Conservation (phyloP, 2,888 invertebrate species). For the Sesamia inferens region DNA sequence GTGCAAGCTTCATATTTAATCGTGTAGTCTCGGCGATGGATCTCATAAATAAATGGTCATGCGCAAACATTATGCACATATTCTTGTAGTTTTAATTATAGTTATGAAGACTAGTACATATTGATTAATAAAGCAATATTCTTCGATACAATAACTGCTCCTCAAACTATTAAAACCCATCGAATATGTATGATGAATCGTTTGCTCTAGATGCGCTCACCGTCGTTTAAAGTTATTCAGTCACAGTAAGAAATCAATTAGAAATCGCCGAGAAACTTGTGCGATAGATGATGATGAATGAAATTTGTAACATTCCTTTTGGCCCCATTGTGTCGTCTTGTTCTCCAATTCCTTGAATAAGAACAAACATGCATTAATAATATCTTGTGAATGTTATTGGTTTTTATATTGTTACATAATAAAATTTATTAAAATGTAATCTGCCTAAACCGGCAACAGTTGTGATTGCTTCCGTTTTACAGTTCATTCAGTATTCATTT, state of each 20-base stretch:
- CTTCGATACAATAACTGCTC: slow-evolving; percentile 16
- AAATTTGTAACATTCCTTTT: slow-evolving; percentile 61
- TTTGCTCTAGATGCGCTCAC: slow-evolving; percentile 44
- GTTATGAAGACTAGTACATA: background rate
- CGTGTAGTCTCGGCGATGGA: slow-evolving; percentile 4
- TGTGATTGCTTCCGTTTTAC: slow-evolving; percentile 55
- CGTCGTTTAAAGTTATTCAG: slow-evolving; percentile 62
- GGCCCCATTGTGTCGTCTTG: slow-evolving; percentile 55
- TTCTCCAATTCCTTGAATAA: slow-evolving; percentile 53
- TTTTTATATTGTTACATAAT: slow-evolving; percentile 35
- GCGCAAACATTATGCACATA: background rate
- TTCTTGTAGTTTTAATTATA: background rate
- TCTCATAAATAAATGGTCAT: slow-evolving; percentile 16
- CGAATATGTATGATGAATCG: slow-evolving; percentile 33
- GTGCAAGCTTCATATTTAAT: background rate
- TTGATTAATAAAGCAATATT: slow-evolving; percentile 7
- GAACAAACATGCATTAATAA: slow-evolving; percentile 37
- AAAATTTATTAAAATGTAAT: slow-evolving; percentile 20
- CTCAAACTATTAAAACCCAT: slow-evolving; percentile 21
- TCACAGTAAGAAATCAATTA: slow-evolving; percentile 54
- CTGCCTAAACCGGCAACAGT: slow-evolving; percentile 39
- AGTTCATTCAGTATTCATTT: slow-evolving; percentile 57
- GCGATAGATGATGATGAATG: slow-evolving; percentile 54
- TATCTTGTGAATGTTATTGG: slow-evolving; percentile 37
- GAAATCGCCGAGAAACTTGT: slow-evolving; percentile 56